Evolutionary conservation across 2,797 vertebrate genomes (phyloP).

Genomic region (Sebastes cheni): DNA sequence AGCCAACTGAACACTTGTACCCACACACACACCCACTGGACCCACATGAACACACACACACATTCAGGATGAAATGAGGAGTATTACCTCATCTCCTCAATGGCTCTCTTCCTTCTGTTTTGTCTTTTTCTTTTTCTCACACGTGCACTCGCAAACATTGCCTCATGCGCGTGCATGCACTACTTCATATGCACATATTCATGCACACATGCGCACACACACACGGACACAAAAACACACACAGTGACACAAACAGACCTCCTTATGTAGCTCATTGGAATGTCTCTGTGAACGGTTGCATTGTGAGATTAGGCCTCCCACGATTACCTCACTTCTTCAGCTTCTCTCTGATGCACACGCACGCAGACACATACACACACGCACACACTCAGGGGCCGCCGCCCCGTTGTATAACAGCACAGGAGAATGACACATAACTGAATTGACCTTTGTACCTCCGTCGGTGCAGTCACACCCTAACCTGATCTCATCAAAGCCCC

Average conservation of each 20-base stretch:
- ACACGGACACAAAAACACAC: constrained; percentile 13
- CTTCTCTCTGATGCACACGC: constrained; percentile 38
- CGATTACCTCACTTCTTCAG: constrained; percentile 77
- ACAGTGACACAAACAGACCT: constrained; percentile 62
- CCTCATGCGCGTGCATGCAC: constrained; percentile 42
- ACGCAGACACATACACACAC: constrained; percentile 1
- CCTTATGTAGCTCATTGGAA: constrained; percentile 72
- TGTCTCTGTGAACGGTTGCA: constrained; percentile 70
- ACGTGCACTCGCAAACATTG: constrained; percentile 47
- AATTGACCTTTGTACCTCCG: constrained; percentile 68
- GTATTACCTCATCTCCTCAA: constrained; percentile 73
- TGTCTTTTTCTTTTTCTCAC: constrained; percentile 57
- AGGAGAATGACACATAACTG: constrained; percentile 68
- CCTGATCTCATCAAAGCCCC: constrained; percentile 66
- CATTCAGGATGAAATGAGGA: constrained; percentile 47
- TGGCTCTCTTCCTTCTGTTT: constrained; percentile 48
- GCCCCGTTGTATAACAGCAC: constrained; percentile 65
- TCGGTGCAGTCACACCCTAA: constrained; percentile 70
- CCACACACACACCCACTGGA: not conserved
- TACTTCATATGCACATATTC: constrained; percentile 67
- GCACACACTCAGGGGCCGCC: constrained; percentile 15
- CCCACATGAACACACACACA: constrained; percentile 1
- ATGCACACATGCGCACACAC: constrained; percentile 30
- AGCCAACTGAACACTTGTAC: not conserved
- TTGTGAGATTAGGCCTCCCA: constrained; percentile 71